phyloP scores from a whole-genome alignment of 2,113 vertebrate genomes.

The Edolisoma coerulescens region DNA sequence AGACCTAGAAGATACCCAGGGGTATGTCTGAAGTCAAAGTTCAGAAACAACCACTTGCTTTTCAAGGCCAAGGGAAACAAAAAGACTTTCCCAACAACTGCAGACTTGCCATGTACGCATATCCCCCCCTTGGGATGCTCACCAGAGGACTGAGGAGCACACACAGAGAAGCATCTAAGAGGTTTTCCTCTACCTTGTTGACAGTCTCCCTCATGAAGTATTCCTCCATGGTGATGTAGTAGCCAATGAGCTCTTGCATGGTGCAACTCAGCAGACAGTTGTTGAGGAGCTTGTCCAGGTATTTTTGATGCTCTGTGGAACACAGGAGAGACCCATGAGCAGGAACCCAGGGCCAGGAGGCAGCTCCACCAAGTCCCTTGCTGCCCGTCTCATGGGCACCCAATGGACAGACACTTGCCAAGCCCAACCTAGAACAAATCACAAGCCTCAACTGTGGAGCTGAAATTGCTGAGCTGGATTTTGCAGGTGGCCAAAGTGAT shows the following conservation, averaged over 20 bases:
- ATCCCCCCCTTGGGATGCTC: neutral
- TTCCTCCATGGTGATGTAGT: conserved; percentile 97
- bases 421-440: neutral
- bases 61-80: neutral
- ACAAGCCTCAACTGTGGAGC: neutral
- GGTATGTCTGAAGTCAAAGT: neutral
- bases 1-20: neutral
- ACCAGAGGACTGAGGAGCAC: neutral
- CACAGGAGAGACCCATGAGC: neutral
- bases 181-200: conserved; percentile 82
- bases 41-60: neutral
- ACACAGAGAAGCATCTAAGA: neutral
- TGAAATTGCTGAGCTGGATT: neutral
- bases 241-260: conserved; percentile 97
- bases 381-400: neutral
- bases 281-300: conserved; percentile 90
- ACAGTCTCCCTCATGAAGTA: conserved; percentile 98
- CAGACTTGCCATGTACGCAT: neutral
- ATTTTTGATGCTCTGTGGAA: conserved; percentile 87
- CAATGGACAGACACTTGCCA: neutral
- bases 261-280: conserved; percentile 88
- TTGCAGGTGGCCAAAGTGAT: neutral
- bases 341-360: neutral
- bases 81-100: neutral
- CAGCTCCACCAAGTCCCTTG: neutral